Evolutionary conservation across 2,113 vertebrate species (phyloP), one percentile per base, ranked within the genome.

Genomic region (Nanorana parkeri): DNA sequence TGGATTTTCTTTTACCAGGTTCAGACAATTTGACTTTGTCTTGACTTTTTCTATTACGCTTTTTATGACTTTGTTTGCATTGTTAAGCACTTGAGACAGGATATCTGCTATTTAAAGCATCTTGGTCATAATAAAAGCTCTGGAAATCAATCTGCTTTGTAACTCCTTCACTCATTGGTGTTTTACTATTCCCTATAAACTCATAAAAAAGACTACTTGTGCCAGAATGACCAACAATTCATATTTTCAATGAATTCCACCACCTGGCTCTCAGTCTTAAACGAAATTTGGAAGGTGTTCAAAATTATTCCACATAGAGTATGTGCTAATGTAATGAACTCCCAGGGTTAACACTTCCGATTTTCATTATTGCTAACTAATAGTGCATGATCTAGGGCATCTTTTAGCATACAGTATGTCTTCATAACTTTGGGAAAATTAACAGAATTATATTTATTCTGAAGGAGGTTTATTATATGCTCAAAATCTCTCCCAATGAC

Each of bases 41-140:
- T 83, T 83, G 80, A 68, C 72, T 76, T 83, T 68, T 75, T 67
- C 63, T 67, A 68, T 76, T 28, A 76, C 20, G 54, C 52, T 65
- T 60, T 83, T 76, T 81, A 68, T 66, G 68, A 32, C 79, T 61
- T 71, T 74, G 60, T 60, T 83, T 76, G 71, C 26, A 65, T 76
- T 58, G 80, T 64, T 76, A 28, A 66, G 29, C 63, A 67, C 73
- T 76, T 67, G 21, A 83, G 29, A 83, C 71, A 83, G 71, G 72
- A 83, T 83, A 83, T 76, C 80, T 67, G 80, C 72, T 68, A 68
- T 76, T 68, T 75, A 60, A 68, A 83, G 80, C n/a, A 76, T 83
- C 52, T 76, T 83, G 54, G 69, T 75, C 21, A 68, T 72, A 76
- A 76, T 76, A 74, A 67, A 83, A 67, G 71, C 41, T 41, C 19